Evolutionary conservation across 2,888 invertebrate species (phyloP), one percentile per base, ranked within the genome.

Genomic region (Sacculina carcini): DNA sequence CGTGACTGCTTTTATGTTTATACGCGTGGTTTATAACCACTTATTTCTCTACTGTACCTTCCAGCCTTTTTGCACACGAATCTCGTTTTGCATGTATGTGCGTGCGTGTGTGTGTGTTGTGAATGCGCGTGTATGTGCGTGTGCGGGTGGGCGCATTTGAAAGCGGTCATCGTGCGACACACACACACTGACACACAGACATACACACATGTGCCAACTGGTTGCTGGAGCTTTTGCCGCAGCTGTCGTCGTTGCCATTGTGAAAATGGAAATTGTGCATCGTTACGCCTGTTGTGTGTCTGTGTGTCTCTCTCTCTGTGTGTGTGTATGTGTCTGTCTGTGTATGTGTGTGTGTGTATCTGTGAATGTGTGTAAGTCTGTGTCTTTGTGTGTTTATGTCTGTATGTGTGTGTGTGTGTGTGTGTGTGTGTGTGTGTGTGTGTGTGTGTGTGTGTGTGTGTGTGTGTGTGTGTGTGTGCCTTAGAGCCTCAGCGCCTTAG

Each of bases 361-460:
- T n/a, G n/a, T n/a, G n/a, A n/a, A n/a, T n/a, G n/a, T n/a, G n/a
- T n/a, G n/a, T n/a, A n/a, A n/a, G n/a, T n/a, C n/a, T n/a, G n/a
- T n/a, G n/a, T n/a, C n/a, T n/a, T n/a, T n/a, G n/a, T n/a, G n/a
- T n/a, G n/a, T n/a, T n/a, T n/a, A n/a, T n/a, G n/a, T n/a, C n/a
- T n/a, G n/a, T n/a, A n/a, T 48, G 32, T 48, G 32, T 48, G 48
- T 31, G 32, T 48, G 32, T 31, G 2, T 29, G 32, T 31, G 48
- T 48, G 32, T 31, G 48, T 48, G 32, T 31, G 50, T 50, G 29
- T 40, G 40, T 50, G 40, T 39, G 40, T 50, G 40, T 39, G 40
- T 40, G 50, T 26, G 40, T 50, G 40, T 50, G 29, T 50, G 50
- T 39, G 39, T 50, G 39, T 38, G 39, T 50, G 50, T 40, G 40